These are phyloP conservation scores for Lathamus discolor DNA, from an alignment of 2,113 vertebrate species.

Conservation along the genomic window DNA sequence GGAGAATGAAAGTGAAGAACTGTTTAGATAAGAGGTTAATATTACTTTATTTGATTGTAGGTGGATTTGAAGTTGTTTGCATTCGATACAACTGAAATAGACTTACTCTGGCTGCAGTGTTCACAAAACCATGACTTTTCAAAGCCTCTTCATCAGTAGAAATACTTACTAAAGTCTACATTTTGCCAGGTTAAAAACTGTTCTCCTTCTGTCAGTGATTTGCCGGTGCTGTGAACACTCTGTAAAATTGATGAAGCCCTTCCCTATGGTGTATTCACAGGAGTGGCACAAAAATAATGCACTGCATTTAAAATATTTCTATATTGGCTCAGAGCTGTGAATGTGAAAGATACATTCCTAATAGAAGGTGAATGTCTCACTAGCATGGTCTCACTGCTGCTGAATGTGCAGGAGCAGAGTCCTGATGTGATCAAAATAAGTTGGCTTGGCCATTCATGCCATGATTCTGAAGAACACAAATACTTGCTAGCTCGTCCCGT, in stretches of 20 bases:
- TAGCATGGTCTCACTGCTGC: not conserved
- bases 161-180: not conserved
- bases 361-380: not conserved
- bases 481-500: not conserved
- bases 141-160: not conserved
- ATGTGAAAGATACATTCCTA: not conserved
- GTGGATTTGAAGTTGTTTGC: not conserved
- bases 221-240: not conserved
- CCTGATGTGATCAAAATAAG: not conserved
- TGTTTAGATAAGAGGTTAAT: not conserved
- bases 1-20: not conserved
- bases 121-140: not conserved
- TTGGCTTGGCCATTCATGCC: not conserved
- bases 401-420: not conserved
- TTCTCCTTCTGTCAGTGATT: constrained; percentile 4
- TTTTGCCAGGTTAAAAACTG: not conserved
- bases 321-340: not conserved
- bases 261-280: not conserved
- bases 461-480: not conserved
- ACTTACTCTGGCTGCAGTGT: not conserved
- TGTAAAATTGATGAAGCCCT: not conserved
- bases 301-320: not conserved
- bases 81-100: not conserved
- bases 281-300: not conserved
- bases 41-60: not conserved